phyloP scores from a whole-genome alignment of 2,113 vertebrate genomes.

The Apteryx owenii region DNA sequence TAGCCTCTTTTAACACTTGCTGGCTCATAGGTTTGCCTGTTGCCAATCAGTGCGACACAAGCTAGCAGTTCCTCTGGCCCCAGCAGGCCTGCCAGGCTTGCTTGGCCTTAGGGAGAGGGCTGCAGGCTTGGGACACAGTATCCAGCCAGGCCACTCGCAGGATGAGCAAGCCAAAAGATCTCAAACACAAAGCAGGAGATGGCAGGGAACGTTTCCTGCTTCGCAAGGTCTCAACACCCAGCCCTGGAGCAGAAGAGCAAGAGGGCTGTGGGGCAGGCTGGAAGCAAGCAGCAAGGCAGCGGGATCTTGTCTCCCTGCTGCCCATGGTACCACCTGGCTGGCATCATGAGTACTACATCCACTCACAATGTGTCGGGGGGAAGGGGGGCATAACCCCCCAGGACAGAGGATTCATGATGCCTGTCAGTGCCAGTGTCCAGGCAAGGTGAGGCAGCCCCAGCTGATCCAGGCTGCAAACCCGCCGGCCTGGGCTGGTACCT shows the following conservation, averaged over 20 bases:
- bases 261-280: neutral
- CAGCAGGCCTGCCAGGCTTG: neutral
- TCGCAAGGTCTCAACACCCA: neutral
- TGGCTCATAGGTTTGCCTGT: neutral
- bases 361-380: neutral
- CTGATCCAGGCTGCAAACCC: neutral
- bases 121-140: neutral
- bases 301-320: neutral
- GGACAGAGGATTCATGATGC: accelerated
- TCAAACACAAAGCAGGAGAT: neutral
- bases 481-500: neutral
- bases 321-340: neutral
- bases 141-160: neutral
- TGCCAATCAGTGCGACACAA: neutral
- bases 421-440: neutral
- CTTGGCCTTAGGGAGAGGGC: neutral
- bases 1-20: neutral
- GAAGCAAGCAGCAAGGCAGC: neutral
- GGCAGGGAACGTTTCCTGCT: neutral
- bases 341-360: accelerated
- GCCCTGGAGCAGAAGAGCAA: neutral
- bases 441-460: neutral
- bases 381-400: neutral
- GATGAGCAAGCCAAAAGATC: neutral
- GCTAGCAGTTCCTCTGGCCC: neutral